Evolutionary conservation across 2,797 vertebrate genomes (phyloP), one percentile per base, ranked within the genome.

Genomic region (Ptychobarbus kaznakovi): DNA sequence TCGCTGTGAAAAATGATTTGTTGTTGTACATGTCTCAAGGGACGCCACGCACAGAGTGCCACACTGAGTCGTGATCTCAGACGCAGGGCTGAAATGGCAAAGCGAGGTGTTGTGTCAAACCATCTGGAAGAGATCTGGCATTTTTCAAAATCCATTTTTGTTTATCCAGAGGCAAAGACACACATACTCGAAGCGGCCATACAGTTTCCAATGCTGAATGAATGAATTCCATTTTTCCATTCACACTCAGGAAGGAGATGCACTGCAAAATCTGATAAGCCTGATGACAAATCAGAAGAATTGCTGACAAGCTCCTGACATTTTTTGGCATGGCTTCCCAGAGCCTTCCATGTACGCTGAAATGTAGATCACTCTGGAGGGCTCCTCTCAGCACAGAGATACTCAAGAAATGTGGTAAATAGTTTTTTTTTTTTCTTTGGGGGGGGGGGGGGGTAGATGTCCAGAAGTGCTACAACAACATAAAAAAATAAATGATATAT

Each of bases 291-390:
- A 94, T 93, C 92, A 82, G 91, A 92, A 91, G 94, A 93, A 94
- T 94, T 88, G 93, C 94, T 95, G 95, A 95, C 93, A 95, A 94
- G 93, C 91, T 85, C 91, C 91, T 93, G 94, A 95, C 93, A 94
- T 92, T 87, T 89, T 92, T 91, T 94, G 93, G 93, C 94, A 88
- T 90, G 20, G 83, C 89, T 92, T 94, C 89, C 92, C 89, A 90
- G 91, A 89, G 88, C 88, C 69, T 83, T 92, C 87, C 90, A 13
- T 74, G 89, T 89, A 86, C 90, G 94, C 92, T 94, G 94, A 95
- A 93, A 95, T 93, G 92, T 84, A 92, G 94, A 95, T 94, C 88
- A 81, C 92, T 91, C 89, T 89, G 89, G 91, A 91, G 86, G 85
- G 58, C 89, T 90, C 77, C 53, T 87, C 86, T 86, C 87, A 82